phyloP scores from a whole-genome alignment of 2,888 invertebrate species.

The Mimas tiliae region DNA sequence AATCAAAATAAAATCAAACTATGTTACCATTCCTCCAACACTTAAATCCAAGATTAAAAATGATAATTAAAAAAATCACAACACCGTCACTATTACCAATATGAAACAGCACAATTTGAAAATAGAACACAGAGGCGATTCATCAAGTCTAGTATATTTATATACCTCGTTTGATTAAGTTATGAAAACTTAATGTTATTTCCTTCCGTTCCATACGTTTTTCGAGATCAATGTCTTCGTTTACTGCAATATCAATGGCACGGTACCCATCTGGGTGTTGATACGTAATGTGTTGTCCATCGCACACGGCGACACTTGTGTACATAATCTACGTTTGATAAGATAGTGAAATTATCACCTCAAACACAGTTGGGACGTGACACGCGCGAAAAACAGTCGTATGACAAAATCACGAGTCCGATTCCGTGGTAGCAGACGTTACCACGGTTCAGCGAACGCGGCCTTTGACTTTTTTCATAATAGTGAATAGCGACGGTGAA shows the following conservation, averaged over 20 bases:
- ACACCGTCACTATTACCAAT: slow-evolving; percentile 24
- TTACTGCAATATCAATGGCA: slow-evolving; percentile 48
- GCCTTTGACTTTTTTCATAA: slow-evolving; percentile 38
- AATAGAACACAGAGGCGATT: slow-evolving; percentile 17
- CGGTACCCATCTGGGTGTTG: slow-evolving; percentile 62
- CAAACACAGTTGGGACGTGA: slow-evolving; percentile 41
- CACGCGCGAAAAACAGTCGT: slow-evolving; percentile 43
- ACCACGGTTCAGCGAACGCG: slow-evolving; percentile 39
- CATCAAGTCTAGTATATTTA: too few relatives aligned
- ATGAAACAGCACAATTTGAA: slow-evolving; percentile 6
- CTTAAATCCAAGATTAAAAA: neutral
- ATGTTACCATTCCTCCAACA: neutral
- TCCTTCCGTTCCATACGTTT: slow-evolving; percentile 76
- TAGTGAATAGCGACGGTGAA: slow-evolving; percentile 38
- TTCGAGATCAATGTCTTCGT: slow-evolving; percentile 49
- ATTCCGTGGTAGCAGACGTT: slow-evolving; percentile 31
- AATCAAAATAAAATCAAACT: neutral
- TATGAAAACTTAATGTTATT: slow-evolving; percentile 79
- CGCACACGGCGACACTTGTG: slow-evolving; percentile 75
- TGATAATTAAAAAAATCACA: neutral
- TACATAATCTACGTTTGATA: slow-evolving; percentile 79
- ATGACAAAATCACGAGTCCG: slow-evolving; percentile 40
- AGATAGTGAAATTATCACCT: slow-evolving; percentile 58
- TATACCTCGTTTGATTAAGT: slow-evolving; percentile 80
- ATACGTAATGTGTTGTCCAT: slow-evolving; percentile 73